These are phyloP conservation scores for Sebastes minor DNA, from an alignment of 2,797 vertebrate species.

Conservation along the genomic window DNA sequence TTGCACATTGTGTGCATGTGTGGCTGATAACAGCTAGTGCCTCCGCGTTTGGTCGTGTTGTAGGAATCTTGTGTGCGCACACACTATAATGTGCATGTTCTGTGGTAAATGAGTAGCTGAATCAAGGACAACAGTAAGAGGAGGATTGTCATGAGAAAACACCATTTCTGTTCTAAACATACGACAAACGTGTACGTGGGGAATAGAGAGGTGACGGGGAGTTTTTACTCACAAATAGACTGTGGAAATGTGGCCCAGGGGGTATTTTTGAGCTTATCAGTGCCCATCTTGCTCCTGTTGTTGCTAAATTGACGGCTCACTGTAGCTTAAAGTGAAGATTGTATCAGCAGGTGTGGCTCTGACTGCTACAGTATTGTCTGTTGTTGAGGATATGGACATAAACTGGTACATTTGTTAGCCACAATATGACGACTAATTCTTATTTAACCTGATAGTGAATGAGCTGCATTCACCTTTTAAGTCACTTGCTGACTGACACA, in stretches of 20 bases:
- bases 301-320: not conserved
- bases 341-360: not conserved
- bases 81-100: constrained; percentile 10
- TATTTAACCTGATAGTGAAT: not conserved
- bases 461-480: not conserved
- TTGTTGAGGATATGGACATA: not conserved
- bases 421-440: not conserved
- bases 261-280: not conserved
- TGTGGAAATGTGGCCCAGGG: not conserved
- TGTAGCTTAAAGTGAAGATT: constrained; percentile 7
- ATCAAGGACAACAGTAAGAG: constrained; percentile 22
- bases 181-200: not conserved
- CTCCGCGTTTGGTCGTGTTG: constrained; percentile 19
- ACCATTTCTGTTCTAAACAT: not conserved
- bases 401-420: not conserved
- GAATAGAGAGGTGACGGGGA: not conserved
- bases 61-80: constrained; percentile 8
- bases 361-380: not conserved
- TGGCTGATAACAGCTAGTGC: constrained; percentile 37
- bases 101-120: constrained; percentile 53
- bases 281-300: not conserved
- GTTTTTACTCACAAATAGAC: not conserved
- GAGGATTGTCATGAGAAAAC: constrained; percentile 19
- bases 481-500: not conserved
- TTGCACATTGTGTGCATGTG: constrained; percentile 26